Percentiles rank a stretch among this genome's conserved stretches.
These are phyloP conservation scores for Lophura nycthemera DNA, from an alignment of 2,113 vertebrate genomes.

Conservation along the genomic window DNA sequence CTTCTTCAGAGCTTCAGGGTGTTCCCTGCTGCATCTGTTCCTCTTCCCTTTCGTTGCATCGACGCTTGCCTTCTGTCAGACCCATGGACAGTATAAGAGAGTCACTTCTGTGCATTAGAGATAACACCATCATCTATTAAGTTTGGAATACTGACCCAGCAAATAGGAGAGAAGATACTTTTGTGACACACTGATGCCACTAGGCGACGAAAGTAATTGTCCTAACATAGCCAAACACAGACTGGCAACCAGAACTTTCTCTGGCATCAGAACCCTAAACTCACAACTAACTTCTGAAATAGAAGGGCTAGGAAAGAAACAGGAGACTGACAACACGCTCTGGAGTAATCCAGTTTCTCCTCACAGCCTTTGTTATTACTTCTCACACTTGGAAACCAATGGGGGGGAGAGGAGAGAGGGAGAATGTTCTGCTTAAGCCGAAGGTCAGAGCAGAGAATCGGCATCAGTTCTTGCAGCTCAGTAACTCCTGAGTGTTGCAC, in stretches of 20 bases:
- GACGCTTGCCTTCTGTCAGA: neutral
- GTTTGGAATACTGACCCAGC: neutral
- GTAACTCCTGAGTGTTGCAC: neutral
- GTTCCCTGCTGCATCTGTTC: neutral
- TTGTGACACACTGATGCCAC: neutral
- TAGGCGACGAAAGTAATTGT: neutral
- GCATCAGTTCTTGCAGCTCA: neutral
- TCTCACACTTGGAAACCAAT: neutral
- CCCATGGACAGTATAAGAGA: neutral
- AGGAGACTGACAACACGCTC: neutral
- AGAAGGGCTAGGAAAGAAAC: neutral
- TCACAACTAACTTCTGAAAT: neutral
- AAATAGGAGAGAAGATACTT: neutral
- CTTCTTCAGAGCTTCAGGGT: neutral
- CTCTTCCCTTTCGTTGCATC: neutral
- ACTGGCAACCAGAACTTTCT: neutral
- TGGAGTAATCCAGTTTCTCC: neutral
- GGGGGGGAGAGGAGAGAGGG: neutral
- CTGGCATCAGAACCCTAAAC: neutral
- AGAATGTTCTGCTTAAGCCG: neutral
- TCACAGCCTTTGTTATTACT: neutral
- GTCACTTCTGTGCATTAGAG: neutral
- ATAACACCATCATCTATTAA: neutral
- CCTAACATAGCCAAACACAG: neutral
- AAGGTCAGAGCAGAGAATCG: neutral